Evolutionary conservation across 92 coral and sea anemone species (phyloP), one percentile per base, ranked within the genome.

Genomic region (Porites rus): DNA sequence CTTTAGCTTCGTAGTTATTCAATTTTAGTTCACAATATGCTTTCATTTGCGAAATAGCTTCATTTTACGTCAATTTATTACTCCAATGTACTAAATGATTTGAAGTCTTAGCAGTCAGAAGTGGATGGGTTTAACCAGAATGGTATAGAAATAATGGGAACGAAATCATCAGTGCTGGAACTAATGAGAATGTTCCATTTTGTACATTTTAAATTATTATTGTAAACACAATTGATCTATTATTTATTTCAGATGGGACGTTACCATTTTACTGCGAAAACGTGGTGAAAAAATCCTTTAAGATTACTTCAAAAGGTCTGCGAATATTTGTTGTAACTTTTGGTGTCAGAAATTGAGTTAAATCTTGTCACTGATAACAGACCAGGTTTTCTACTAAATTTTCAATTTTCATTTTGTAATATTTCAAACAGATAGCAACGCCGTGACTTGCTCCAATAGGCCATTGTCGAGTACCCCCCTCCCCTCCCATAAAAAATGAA

Each of bases 11-110:
- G 3, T 24, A 73, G 22, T 61, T 73, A 53, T 73, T 19, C 73
- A 83, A 83, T 83, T 83, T 83, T 83, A 83, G 80, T 65, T 38
- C 61, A 74, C 79, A 43, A 70, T 58, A 83, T 24, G 87, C 87
- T 73, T 83, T 50, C 73, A 74, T 72, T 62, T 72, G 70, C 72
- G 17, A 25, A 61, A 21, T 54, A 38, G 46, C 46, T 6, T 38
- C 46, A 38, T 38, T 38, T 38, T 38, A 38, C 46, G 46, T 4
- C 46, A 38, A 3, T 38, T 67, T 51, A 79, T 65, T 56, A 50
- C 18, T 69, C 25, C 76, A 68, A 28, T 70, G 77, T 24, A 67
- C 52, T n/a, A n/a, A 28, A 59, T n/a, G 76, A 58, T 81, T 81
- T 46, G 58, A 81, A 21, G 53, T 83, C 63, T 72, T 83, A 83